phyloP scores from a whole-genome alignment of 2,888 invertebrate species.

The Empis livida region DNA sequence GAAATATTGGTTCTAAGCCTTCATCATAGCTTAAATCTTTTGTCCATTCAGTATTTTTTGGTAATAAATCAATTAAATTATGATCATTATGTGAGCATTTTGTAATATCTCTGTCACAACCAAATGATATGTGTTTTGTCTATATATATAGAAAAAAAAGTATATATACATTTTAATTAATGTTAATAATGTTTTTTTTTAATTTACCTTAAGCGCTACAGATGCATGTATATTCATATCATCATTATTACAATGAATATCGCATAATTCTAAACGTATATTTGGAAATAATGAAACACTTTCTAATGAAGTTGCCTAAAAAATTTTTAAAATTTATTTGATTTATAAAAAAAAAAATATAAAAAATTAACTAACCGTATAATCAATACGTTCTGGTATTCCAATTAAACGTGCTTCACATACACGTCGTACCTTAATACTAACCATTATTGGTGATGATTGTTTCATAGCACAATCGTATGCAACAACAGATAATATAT shows the following conservation, averaged over 20 bases:
- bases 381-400: conserved; percentile 37
- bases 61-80: conserved; percentile 25
- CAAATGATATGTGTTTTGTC: conserved; percentile 74
- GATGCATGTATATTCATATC: conserved; percentile 29
- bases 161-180: background rate
- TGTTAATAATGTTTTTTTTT: background rate
- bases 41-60: conserved; percentile 62
- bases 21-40: conserved; percentile 71
- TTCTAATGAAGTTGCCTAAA: conserved; percentile 28
- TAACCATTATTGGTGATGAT: conserved; percentile 90
- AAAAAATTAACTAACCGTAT: conserved; percentile 22
- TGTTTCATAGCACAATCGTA: conserved; percentile 95
- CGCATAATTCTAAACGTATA: conserved; percentile 32
- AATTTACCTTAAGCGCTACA: conserved; percentile 28
- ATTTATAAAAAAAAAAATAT: background rate
- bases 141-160: conserved; percentile 10
- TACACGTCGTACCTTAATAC: conserved; percentile 78
- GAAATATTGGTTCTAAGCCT: conserved; percentile 83
- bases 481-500: conserved; percentile 91
- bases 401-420: conserved; percentile 71
- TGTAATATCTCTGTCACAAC: conserved; percentile 75
- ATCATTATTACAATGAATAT: conserved; percentile 35
- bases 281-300: conserved; percentile 33
- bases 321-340: background rate
- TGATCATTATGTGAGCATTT: conserved; percentile 26